Base-by-base conservation (phyloP, 2,797 vertebrate genomes). In the Microctenopoma lineatum region DNA sequence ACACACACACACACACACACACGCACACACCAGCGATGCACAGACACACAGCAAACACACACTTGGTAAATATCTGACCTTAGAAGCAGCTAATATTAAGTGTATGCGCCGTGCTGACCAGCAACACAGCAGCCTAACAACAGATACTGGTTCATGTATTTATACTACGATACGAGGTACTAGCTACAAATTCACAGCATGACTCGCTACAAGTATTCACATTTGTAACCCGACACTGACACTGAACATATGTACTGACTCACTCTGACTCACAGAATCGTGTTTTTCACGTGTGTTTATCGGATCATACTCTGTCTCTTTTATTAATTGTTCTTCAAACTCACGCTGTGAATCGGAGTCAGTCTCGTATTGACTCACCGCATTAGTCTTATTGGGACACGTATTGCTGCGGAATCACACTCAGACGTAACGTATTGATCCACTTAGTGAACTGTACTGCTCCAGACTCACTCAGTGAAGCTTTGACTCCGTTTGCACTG, bases 11-110 rank as follows among this genome's bases (percentile, higher is more conserved):
- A 60, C 50, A 32, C 38, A 52, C 66, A 75, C 59, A 51, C 57
- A 60, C 50, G 26, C 38, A 52, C 66, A 51, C 57, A 60, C 50
- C 32, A 29, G 46, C 66, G 36, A 10, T 36, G 7, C 42, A 41
- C 50, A 57, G 39, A 46, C 38, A 38, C 46, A 47, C 50, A 61
- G 14, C 38, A 6, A 47, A 59, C 16, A 65, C 58, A 59, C 57
- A 42, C 52, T 54, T 15, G 27, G 64, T 77, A 74, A 69, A 72
- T 66, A 77, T 48, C 65, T 18, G 4, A 65, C 59, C 68, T 72
- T 53, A 68, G 58, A 48, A 61, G 41, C 71, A 70, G 63, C 67
- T 58, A 50, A 66, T 75, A 60, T 77, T 60, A 66, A 68, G 34
- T 29, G 27, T 29, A 29, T 29, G 42, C 59, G 75, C 65, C 7